phyloP scores from a whole-genome alignment of 2,888 invertebrate genomes.

The Shargacucullia verbasci region DNA sequence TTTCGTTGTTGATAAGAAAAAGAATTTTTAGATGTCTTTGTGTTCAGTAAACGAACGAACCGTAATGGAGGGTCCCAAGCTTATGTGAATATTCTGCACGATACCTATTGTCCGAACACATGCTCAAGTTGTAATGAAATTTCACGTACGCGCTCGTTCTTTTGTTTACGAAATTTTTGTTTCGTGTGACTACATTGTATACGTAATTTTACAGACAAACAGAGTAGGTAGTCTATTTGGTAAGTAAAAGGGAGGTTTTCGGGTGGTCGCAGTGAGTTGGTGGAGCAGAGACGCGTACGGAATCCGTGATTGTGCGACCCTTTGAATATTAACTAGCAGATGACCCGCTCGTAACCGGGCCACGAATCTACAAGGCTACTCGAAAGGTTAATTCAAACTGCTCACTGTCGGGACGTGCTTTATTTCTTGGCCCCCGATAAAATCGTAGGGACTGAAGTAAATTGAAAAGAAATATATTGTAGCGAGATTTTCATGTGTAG shows the following conservation, averaged over 20 bases:
- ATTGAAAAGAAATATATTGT: conserved; percentile 56
- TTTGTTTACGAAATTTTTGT: conserved; percentile 45
- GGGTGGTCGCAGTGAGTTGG: conserved; percentile 63
- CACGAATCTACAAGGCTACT: conserved; percentile 76
- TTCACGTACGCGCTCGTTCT: conserved; percentile 41
- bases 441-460: conserved; percentile 59
- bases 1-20: conserved; percentile 43
- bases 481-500: conserved; percentile 8
- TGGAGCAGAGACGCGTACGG: conserved; percentile 78
- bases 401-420: conserved; percentile 69
- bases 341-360: conserved; percentile 81
- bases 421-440: conserved; percentile 62
- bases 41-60: conserved; percentile 58
- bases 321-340: conserved; percentile 87
- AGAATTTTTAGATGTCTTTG: conserved; percentile 58
- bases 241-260: conserved; percentile 71
- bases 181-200: conserved; percentile 48
- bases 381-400: conserved; percentile 79
- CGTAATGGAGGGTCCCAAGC: conserved; percentile 54
- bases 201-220: conserved; percentile 53
- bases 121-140: conserved; percentile 55
- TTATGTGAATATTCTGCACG: conserved; percentile 49
- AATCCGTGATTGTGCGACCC: conserved; percentile 83
- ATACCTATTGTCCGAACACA: conserved; percentile 60
- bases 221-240: conserved; percentile 67